Evolutionary conservation across 1,140 invertebrate genomes (phyloP), one percentile per base, ranked within the genome.

Genomic region (Gerris buenoi): DNA sequence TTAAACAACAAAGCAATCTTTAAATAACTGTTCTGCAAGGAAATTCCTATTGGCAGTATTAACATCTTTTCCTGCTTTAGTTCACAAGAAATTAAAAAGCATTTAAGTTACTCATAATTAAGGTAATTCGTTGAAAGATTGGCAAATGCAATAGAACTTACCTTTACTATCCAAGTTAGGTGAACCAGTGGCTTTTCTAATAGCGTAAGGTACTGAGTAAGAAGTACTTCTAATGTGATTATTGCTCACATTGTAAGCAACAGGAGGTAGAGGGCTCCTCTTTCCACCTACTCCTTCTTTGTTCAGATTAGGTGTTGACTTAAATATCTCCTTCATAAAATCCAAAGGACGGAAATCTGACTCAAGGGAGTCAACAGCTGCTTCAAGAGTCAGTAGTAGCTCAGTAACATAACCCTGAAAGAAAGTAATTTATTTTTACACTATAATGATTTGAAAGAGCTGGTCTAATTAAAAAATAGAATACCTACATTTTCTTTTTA

Each of bases 251-350:
- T 69, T 67, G 58, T 65, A 70, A 2, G 66, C 58, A 18, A 63
- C 65, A 18, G 59, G 26, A 59, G 63, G 15, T 14, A 82, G 81
- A 13, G 83, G 81, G 33, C 83, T 82, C 1, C 82, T 76, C 69
- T 85, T 86, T 1, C 76, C 67, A 76, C 77, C 79, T 1, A 76
- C 72, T 3, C 79, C 78, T 69, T 90, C 91, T 74, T 95, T 93
- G 74, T 94, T 93, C 13, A 97, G 76, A 78, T 96, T 97, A 0
- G 93, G 93, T 0, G 93, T 96, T 0, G 93, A 95, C 76, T 97
- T 95, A 76, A 97, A 97, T 33, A 97, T 90, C 71, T 97, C 94
- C 72, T 89, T 87, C 85, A 92, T 91, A 69, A 92, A 89, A 77
- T 94, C 91, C 1, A 93, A 76, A 0, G 91, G 90, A 23, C 90